phyloP scores from a whole-genome alignment of 2,113 vertebrate genomes.

The Anguilla rostrata region DNA sequence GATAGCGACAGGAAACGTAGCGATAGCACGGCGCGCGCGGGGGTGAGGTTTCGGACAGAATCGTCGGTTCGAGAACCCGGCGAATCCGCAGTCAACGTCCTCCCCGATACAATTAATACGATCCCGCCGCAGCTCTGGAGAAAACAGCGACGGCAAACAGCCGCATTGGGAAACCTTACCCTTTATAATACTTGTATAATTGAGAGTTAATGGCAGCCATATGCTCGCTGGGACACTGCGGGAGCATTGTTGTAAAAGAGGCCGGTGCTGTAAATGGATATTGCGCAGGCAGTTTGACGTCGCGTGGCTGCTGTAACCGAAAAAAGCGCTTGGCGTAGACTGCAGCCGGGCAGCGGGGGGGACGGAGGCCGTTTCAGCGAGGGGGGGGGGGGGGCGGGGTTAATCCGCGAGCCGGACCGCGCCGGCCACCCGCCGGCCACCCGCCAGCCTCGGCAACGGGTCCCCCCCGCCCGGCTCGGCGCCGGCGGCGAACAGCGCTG shows the following conservation, averaged over 20 bases:
- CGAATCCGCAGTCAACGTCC: not conserved
- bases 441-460: not conserved
- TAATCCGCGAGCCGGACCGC: not conserved
- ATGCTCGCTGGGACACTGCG: conserved; percentile 55
- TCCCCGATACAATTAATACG: not conserved
- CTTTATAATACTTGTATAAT: conserved; percentile 28
- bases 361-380: not conserved
- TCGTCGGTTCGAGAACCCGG: not conserved
- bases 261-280: conserved; percentile 8
- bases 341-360: not conserved
- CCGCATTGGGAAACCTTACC: conserved; percentile 2
- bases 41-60: not conserved
- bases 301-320: not conserved
- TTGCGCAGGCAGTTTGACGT: not conserved
- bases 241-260: conserved; percentile 57
- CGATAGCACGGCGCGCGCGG: not conserved
- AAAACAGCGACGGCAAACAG: not conserved
- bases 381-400: not conserved
- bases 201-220: conserved; percentile 68
- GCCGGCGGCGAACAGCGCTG: not conserved
- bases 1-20: conserved; percentile 39
- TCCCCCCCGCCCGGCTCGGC: not conserved
- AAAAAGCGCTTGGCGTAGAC: not conserved
- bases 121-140: not conserved
- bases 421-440: not conserved